phyloP scores from a whole-genome alignment of 2,113 vertebrate species.

The Hassar affinis region DNA sequence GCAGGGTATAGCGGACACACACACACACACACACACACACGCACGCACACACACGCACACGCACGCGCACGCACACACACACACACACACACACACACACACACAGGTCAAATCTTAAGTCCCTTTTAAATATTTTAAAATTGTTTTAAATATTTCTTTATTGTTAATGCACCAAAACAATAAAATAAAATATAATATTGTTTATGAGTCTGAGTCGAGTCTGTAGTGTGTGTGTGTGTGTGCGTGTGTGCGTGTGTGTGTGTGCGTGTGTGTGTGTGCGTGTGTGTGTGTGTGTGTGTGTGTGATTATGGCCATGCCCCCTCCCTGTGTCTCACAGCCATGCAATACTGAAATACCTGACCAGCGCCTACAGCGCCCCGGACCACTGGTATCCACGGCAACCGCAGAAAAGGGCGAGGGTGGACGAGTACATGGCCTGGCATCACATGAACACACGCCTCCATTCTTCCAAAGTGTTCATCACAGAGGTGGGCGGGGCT shows the following conservation, averaged over 20 bases:
- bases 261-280: background rate
- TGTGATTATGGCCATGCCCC: background rate
- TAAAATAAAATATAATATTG: too few relatives aligned
- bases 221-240: background rate
- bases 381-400: slow-evolving; percentile 75
- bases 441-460: slow-evolving; percentile 71
- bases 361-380: slow-evolving; percentile 54
- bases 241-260: background rate
- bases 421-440: slow-evolving; percentile 76
- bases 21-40: background rate
- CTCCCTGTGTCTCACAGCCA: slow-evolving; percentile 56
- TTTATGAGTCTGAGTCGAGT: too few relatives aligned
- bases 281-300: background rate
- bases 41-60: too few relatives aligned
- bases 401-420: slow-evolving; percentile 62
- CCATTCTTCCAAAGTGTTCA: slow-evolving; percentile 67
- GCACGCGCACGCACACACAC: too few relatives aligned
- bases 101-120: too few relatives aligned
- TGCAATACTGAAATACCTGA: slow-evolving; percentile 75
- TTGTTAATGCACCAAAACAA: too few relatives aligned
- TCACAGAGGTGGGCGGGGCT: slow-evolving; percentile 63
- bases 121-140: too few relatives aligned
- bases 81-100: too few relatives aligned
- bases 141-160: too few relatives aligned
- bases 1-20: background rate